Conservation (phyloP, 2,113 vertebrate species). For the Charadrius vociferus region DNA sequence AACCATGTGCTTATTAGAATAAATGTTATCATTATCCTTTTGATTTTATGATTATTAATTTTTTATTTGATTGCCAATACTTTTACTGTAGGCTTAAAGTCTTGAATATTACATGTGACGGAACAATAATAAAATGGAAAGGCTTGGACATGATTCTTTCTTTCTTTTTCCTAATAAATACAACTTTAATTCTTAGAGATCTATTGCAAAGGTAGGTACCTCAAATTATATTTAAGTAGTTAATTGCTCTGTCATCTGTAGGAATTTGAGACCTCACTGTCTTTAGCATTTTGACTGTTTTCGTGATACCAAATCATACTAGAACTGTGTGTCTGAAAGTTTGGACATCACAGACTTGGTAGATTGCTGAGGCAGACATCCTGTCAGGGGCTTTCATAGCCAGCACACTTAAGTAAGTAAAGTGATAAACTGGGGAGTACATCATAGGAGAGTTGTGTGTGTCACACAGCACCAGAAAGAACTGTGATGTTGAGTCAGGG, state of each 20-base stretch:
- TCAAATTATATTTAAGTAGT: not conserved
- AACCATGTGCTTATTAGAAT: slow-evolving; percentile 57
- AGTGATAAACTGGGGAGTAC: not conserved
- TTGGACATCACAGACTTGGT: rapidly evolving
- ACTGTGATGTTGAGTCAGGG: not conserved
- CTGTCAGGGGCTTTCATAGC: not conserved
- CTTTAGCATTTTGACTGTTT: not conserved
- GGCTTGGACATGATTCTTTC: not conserved
- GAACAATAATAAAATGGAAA: slow-evolving; percentile 28
- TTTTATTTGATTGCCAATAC: slow-evolving; percentile 57
- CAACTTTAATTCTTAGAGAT: not conserved
- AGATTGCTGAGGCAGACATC: not conserved
- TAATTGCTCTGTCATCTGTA: not conserved
- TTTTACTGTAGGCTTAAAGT: slow-evolving; percentile 41
- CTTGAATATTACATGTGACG: slow-evolving; percentile 26
- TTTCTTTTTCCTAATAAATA: not conserved
- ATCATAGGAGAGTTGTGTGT: not conserved
- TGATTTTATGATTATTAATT: slow-evolving; percentile 62
- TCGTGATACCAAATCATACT: rapidly evolving
- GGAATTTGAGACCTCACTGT: not conserved
- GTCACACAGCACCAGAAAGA: not conserved
- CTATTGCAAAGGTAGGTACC: not conserved
- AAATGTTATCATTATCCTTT: slow-evolving; percentile 49
- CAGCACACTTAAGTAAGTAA: not conserved
- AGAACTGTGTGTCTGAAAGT: not conserved